phyloP scores from a whole-genome alignment of 2,888 invertebrate species.

The Mesochorus sp. region DNA sequence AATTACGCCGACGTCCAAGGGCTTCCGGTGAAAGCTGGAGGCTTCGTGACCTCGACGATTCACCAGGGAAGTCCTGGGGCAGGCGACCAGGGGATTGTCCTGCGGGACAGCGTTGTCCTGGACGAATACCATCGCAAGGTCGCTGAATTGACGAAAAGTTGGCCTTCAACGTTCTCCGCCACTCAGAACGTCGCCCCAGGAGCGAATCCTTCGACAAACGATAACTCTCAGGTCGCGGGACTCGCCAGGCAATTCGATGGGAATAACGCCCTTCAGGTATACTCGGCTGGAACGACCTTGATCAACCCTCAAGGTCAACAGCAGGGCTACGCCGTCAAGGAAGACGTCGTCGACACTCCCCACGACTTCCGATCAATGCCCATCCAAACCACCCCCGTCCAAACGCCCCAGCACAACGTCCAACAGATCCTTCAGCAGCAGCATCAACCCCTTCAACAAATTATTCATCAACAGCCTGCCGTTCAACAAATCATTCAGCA shows the following conservation, averaged over 20 bases:
- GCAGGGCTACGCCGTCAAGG: constrained; percentile 74
- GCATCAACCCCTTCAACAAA: constrained; percentile 9
- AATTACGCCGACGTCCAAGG: too few species aligned
- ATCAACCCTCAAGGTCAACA: constrained; percentile 39
- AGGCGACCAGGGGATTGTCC: constrained; percentile 69
- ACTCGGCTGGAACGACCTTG: background rate
- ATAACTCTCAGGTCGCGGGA: constrained; percentile 4
- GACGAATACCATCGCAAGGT: constrained; percentile 75
- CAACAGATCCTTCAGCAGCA: constrained; percentile 15
- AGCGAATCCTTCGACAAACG: background rate
- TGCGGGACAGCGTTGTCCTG: constrained; percentile 72
- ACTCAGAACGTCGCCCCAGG: constrained; percentile 29
- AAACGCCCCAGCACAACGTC: constrained; percentile 5
- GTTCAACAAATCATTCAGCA: constrained; percentile 2
- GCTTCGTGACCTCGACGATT: too few species aligned
- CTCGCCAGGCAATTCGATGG: constrained; percentile 23
- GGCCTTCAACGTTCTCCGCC: constrained; percentile 69
- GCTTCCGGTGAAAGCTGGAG: too few species aligned
- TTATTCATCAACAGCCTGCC: constrained; percentile 7
- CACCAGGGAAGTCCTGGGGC: too few species aligned
- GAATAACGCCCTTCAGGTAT: background rate
- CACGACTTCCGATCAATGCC: constrained; percentile 69
- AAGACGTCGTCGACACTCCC: constrained; percentile 70
- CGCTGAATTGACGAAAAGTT: constrained; percentile 74
- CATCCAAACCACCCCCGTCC: constrained; percentile 58